Conservation (phyloP, 2,888 invertebrate genomes). For the Caenorhabditis sp. region DNA sequence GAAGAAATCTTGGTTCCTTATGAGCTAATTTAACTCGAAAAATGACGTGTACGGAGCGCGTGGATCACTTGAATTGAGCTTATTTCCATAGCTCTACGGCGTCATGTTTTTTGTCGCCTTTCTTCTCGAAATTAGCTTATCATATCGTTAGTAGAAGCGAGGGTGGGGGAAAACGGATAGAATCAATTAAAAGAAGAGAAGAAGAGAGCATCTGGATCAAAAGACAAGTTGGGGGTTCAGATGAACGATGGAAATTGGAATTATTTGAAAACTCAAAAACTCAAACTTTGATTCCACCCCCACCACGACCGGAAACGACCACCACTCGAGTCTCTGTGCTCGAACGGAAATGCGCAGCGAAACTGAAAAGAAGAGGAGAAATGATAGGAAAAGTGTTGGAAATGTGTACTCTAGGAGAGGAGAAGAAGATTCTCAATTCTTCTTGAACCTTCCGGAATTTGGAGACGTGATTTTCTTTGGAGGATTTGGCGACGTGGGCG, state of each 20-base stretch:
- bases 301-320: slow-evolving; percentile 54
- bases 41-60: slow-evolving; percentile 39
- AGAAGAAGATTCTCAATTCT: slow-evolving; percentile 24
- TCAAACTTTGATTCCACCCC: slow-evolving; percentile 59
- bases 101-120: slow-evolving; percentile 59
- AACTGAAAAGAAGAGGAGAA: slow-evolving; percentile 21
- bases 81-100: slow-evolving; percentile 51
- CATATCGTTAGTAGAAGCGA: slow-evolving; percentile 48
- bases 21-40: slow-evolving; percentile 43
- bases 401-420: slow-evolving; percentile 13
- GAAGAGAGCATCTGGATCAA: slow-evolving; percentile 16
- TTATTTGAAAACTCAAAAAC: too few species aligned
- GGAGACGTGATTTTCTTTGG: slow-evolving; percentile 20
- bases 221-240: background rate
- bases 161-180: slow-evolving; percentile 54
- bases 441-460: slow-evolving; percentile 26
- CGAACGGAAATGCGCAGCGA: slow-evolving; percentile 55
- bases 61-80: slow-evolving; percentile 47
- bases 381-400: slow-evolving; percentile 24
- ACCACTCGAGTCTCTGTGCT: slow-evolving; percentile 28
- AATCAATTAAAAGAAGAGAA: slow-evolving; percentile 5
- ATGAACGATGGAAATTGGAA: too few species aligned
- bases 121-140: slow-evolving; percentile 45
- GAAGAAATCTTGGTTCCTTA: slow-evolving; percentile 51
- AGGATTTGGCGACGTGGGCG: background rate